A percentile compares a stretch with the other conserved stretches of the same genome.
Conservation (phyloP, 2,888 invertebrate genomes). For the Caenorhabditis imperialis region DNA sequence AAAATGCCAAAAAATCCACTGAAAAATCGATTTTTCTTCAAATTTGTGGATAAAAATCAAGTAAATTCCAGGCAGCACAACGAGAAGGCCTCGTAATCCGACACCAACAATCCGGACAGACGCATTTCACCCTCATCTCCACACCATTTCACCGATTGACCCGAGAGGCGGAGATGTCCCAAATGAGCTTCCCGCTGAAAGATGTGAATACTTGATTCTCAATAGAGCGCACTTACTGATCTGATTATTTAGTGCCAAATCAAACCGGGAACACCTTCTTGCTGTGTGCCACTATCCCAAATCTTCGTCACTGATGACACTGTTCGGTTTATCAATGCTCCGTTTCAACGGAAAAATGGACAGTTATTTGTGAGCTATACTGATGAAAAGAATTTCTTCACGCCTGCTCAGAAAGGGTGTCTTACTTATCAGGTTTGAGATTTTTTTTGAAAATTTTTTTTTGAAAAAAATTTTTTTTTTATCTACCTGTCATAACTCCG, state of each 20-base stretch:
- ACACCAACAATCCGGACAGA: constrained; percentile 50
- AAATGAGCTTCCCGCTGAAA: constrained; percentile 64
- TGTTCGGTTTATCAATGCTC: constrained; percentile 57
- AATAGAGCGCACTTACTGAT: constrained; percentile 65
- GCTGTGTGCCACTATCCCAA: constrained; percentile 57
- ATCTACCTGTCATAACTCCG: no score
- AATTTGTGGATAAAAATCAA: no score
- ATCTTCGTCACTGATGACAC: constrained; percentile 63
- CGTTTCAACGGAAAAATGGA: constrained; percentile 64
- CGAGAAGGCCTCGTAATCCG: constrained; percentile 61
- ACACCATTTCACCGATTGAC: constrained; percentile 64
- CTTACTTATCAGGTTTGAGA: constrained; percentile 61
- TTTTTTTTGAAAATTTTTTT: neutral
- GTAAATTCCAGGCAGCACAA: constrained; percentile 54
- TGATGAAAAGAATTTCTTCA: constrained; percentile 63
- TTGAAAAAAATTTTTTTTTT: no score
- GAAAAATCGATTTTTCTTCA: no score
- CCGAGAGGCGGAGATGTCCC: constrained; percentile 59
- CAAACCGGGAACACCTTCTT: constrained; percentile 49
- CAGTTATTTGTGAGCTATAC: constrained; percentile 57
- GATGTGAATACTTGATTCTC: no score
- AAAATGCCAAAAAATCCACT: no score
- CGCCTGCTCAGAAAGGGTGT: constrained; percentile 55
- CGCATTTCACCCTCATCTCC: constrained; percentile 63
- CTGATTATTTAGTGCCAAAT: constrained; percentile 61